Evolutionary conservation across 1,140 invertebrate species (phyloP), one percentile per base, ranked within the genome.

Genomic region (Drosophila orena): DNA sequence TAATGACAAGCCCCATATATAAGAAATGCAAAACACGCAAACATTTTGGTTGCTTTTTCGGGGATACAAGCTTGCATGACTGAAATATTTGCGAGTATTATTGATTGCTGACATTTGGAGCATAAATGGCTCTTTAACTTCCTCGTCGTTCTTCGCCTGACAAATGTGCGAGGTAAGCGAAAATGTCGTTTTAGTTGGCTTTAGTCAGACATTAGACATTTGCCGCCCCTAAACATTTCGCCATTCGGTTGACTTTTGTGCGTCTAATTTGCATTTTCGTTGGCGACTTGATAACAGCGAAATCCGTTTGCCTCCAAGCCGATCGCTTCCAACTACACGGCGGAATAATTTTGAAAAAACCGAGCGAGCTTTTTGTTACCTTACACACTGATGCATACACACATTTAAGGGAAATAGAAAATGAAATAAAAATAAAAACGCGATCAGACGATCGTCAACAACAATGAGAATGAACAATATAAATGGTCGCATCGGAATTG

Each of bases 401-500:
- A 65, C 30, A 24, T 15, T 24, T 10, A 27, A 40, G 38, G 40
- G 40, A 62, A 64, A 64, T 77, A 81, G 68, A 77, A 66, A 81
- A 69, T 74, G 62, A 78, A 81, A 81, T 66, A 75, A 64, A 89
- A 88, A 88, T 88, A 83, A 88, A 88, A 88, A 89, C 65, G 79
- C 83, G 84, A 88, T 89, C 84, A 84, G 79, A 79, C 55, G 83
- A 86, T 78, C 75, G 81, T 76, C 76, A 71, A 71, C 81, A 73
- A 85, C 81, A 84, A 89, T 84, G 65, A 77, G 79, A 77, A 89
- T 84, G 77, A 84, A 84, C 84, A 88, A 89, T 84, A 83, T 84
- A 79, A 81, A 90, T 86, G 69, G 77, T 74, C 86, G 83, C 86
- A 90, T 90, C 81, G 72, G 86, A 90, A 90, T 90, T 90, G 86